A percentile compares a stretch with the other conserved stretches of the same genome.
Evolutionary conservation across 2,113 vertebrate species (phyloP).

Genomic region (Pyrgilauda ruficollis): DNA sequence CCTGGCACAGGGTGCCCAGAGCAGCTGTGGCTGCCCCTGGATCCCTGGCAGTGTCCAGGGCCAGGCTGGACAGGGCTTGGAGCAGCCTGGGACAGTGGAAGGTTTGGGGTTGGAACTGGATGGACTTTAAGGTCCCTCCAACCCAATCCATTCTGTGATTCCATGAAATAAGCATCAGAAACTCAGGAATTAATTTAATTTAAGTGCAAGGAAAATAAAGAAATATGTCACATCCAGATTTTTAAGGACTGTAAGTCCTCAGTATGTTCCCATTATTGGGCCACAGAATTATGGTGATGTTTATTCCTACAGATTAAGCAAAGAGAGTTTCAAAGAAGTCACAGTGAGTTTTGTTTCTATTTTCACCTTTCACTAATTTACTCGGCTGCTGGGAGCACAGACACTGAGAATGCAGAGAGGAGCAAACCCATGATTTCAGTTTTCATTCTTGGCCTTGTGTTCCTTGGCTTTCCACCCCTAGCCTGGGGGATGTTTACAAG

Average conservation of each 20-base stretch:
- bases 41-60: neutral
- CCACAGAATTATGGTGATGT: neutral
- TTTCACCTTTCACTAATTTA: neutral
- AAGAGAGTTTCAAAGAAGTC: neutral
- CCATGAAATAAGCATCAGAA: neutral
- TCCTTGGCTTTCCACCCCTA: neutral
- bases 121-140: neutral
- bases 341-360: neutral
- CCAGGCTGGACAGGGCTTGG: fast-evolving
- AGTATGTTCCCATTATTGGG: neutral
- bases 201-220: neutral
- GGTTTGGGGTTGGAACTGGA: neutral
- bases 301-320: neutral
- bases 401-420: neutral
- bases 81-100: neutral
- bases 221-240: neutral
- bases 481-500: neutral
- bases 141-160: neutral
- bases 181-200: neutral
- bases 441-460: neutral
- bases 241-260: neutral
- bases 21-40: neutral
- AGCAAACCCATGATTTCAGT: neutral
- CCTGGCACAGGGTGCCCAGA: neutral
- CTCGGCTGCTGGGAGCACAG: neutral